Evolutionary conservation across 2,888 invertebrate genomes (phyloP).

Genomic region (Dendrolimus pini): DNA sequence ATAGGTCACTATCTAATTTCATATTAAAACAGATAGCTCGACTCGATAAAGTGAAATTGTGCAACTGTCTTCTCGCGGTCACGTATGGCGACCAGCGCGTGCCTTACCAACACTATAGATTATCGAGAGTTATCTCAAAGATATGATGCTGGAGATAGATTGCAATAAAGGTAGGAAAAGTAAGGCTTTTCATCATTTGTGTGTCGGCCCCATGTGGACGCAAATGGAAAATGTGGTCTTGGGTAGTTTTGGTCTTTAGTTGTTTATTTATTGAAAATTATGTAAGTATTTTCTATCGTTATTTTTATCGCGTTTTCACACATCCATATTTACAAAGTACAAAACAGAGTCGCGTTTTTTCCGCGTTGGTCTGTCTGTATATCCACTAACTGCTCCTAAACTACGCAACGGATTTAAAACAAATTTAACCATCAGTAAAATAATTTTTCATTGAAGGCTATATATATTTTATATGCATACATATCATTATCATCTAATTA

Average conservation of each 20-base stretch:
- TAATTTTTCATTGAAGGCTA: too few relatives aligned
- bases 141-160: slow-evolving; percentile 13
- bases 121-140: slow-evolving; percentile 10
- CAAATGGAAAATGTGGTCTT: slow-evolving; percentile 22
- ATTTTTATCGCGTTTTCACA: not conserved
- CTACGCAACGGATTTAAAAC: not conserved
- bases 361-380: too few relatives aligned
- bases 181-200: slow-evolving; percentile 15
- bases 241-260: slow-evolving; percentile 11
- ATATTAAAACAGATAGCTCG: slow-evolving; percentile 25
- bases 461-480: too few relatives aligned
- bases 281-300: slow-evolving; percentile 13
- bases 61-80: slow-evolving; percentile 12
- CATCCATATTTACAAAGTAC: too few relatives aligned
- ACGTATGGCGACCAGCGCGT: slow-evolving; percentile 22
- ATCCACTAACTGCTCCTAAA: not conserved
- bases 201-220: slow-evolving; percentile 20
- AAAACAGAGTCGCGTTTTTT: too few relatives aligned
- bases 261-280: slow-evolving; percentile 15
- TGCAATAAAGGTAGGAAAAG: slow-evolving; percentile 13
- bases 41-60: slow-evolving; percentile 11
- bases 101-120: slow-evolving; percentile 6
- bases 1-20: slow-evolving; percentile 5
- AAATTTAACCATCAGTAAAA: too few relatives aligned
- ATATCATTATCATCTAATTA: too few relatives aligned